Conservation (phyloP, 92 coral and sea anemone genomes). For the Ricordea florida region DNA sequence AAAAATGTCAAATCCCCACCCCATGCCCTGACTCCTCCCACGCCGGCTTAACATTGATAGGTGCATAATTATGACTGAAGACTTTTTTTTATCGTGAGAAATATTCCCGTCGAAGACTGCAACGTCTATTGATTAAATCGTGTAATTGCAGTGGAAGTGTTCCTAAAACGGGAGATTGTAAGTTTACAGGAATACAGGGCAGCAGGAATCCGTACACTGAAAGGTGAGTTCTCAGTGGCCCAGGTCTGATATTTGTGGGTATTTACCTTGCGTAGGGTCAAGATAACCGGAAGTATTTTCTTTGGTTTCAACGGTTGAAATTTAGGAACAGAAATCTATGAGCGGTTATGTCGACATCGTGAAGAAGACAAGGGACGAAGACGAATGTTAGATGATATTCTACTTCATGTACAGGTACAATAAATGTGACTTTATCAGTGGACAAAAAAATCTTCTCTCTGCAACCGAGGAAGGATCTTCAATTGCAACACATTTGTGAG, state of each 20-base stretch:
- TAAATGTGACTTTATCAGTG: no score
- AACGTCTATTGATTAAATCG: background rate
- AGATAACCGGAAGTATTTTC: background rate
- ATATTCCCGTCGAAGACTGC: no score
- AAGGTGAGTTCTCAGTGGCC: no score
- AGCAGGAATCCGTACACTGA: slow-evolving; percentile 82
- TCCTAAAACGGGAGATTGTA: slow-evolving; percentile 75
- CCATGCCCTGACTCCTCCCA: no score
- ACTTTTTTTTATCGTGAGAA: no score
- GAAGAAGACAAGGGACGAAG: slow-evolving; percentile 68
- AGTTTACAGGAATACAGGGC: slow-evolving; percentile 82
- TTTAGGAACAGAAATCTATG: slow-evolving; percentile 76
- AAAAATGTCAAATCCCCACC: no score
- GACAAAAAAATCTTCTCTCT: no score
- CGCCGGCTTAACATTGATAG: no score
- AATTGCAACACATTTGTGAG: no score
- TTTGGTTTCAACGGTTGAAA: background rate
- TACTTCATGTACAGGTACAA: slow-evolving; percentile 71
- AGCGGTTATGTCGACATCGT: slow-evolving; percentile 66
- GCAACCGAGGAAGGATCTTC: no score
- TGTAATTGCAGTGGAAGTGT: slow-evolving; percentile 65
- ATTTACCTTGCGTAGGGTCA: no score
- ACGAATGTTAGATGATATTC: slow-evolving; percentile 71
- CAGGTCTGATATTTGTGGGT: background rate
- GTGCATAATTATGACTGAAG: no score